These are phyloP conservation scores for Pterocles orientalis DNA, from an alignment of 2,113 vertebrate species.

Conservation along the genomic window DNA sequence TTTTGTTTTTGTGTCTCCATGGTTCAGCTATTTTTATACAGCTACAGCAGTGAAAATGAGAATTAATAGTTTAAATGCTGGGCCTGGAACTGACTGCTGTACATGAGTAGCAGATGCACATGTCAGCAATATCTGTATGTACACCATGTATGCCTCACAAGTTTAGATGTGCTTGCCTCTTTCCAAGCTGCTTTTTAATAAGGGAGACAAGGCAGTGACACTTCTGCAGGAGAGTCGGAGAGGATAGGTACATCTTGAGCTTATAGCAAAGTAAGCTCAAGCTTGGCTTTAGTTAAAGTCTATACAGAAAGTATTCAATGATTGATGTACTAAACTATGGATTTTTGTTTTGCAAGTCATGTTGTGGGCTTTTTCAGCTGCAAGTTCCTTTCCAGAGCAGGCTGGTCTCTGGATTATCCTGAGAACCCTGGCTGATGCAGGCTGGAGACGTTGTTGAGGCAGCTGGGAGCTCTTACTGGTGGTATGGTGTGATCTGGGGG, in stretches of 20 bases:
- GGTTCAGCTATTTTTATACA: not conserved
- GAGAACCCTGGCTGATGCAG: not conserved
- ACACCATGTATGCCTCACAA: not conserved
- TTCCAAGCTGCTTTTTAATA: not conserved
- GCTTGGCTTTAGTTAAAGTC: not conserved
- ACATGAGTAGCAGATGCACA: not conserved
- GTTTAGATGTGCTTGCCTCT: not conserved
- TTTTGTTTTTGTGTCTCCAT: not conserved
- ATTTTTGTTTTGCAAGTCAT: not conserved
- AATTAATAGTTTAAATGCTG: not conserved
- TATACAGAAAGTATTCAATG: not conserved
- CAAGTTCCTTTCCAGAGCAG: not conserved
- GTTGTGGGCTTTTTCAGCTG: not conserved
- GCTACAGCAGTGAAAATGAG: not conserved
- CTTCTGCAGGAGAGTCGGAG: not conserved
- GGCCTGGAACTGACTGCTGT: not conserved
- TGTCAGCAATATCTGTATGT: accelerated
- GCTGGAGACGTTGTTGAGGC: not conserved
- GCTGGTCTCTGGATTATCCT: not conserved
- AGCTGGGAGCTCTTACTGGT: not conserved
- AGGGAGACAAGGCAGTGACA: not conserved
- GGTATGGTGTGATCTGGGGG: accelerated
- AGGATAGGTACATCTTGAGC: not conserved
- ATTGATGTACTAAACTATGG: not conserved
- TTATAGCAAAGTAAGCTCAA: not conserved